Evolutionary conservation across 2,888 invertebrate species (phyloP), one percentile per base, ranked within the genome.

Genomic region (Stenchaetothrips biformis): DNA sequence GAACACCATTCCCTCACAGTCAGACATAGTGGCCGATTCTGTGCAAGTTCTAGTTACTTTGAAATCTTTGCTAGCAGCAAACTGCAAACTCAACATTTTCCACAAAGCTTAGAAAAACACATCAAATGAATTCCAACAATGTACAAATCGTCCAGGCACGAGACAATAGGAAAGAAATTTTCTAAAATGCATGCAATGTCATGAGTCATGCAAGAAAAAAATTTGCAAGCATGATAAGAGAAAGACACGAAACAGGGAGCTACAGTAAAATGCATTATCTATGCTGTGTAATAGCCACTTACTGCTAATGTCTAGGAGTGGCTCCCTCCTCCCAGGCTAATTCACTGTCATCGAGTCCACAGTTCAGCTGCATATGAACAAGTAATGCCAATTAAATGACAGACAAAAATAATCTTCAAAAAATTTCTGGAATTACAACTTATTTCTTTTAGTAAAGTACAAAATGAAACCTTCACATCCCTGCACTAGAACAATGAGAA

Each of bases 341-440:
- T 74, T 74, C 67, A 74, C 67, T 74, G 67, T 74, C 67, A 74
- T 74, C 67, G 67, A 74, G 67, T 74, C 67, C 67, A 74, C 67
- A 74, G 67, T 74, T 74, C 67, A 74, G 67, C 67, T 74, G 67
- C 67, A 25, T 74, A 74, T 21, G 67, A 74, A 74, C 67, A 74
- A 74, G 67, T 74, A 74, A 74, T 25, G 67, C 25, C 25, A 74
- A 25, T 74, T 74, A 74, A 74, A 74, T 74, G 25, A 59, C 59
- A 59, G 18, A 13, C 59, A 16, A 59, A 59, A 59, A 13, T 59
- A 18, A 13, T 13, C 16, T 59, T 59, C 59, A 9, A 59, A 59
- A 13, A 18, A 9, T 59, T 13, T 59, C 18, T 59, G 18, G 0
- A 59, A 59, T 16, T 6, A 53, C 53, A 53, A 53, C 1, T 53